Conservation (phyloP, 2,113 vertebrate genomes). For the Apeltes quadracus region DNA sequence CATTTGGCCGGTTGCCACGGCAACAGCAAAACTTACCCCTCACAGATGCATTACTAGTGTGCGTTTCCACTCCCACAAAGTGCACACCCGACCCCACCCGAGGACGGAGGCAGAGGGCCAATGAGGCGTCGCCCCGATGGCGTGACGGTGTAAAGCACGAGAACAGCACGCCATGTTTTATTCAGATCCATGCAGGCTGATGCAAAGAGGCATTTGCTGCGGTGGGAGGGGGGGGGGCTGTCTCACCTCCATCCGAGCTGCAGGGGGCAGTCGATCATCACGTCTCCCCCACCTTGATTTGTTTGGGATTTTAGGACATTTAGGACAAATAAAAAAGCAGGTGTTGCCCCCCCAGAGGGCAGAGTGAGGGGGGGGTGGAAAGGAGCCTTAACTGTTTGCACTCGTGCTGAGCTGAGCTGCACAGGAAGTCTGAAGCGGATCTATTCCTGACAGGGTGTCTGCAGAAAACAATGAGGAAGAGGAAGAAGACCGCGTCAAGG, state of each 20-base stretch:
- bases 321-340: neutral
- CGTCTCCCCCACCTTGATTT: constrained; percentile 20
- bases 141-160: neutral
- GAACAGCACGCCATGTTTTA: constrained; percentile 27
- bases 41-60: constrained; percentile 13
- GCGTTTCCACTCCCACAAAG: constrained; percentile 48
- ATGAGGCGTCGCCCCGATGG: neutral
- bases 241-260: constrained; percentile 21
- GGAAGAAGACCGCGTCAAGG: constrained; percentile 9
- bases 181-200: constrained; percentile 9
- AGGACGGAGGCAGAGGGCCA: neutral
- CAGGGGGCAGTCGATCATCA: constrained; percentile 53
- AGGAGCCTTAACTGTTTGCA: neutral
- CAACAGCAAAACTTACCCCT: constrained; percentile 49
- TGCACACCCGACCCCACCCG: neutral
- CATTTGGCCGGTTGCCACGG: constrained; percentile 59
- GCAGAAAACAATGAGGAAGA: constrained; percentile 11
- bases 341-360: neutral
- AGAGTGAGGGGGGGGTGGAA: neutral
- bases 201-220: neutral
- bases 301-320: neutral
- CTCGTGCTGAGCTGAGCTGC: neutral
- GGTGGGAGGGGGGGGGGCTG: neutral
- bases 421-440: neutral
- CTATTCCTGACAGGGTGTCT: neutral